Conservation (phyloP, 1,140 invertebrate species). For the Carcinoscorpius rotundicauda region DNA sequence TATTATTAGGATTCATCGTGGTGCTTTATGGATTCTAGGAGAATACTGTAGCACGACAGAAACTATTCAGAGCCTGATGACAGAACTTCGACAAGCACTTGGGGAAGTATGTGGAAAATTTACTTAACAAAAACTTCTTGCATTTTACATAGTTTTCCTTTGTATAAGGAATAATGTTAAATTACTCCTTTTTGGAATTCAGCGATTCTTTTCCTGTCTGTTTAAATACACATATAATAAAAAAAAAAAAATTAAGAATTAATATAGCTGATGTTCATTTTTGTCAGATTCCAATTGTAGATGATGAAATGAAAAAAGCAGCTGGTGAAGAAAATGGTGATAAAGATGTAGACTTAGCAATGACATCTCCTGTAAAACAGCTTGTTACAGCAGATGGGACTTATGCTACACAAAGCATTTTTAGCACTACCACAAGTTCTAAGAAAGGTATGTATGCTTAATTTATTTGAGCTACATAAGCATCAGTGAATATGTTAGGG, state of each 20-base stretch:
- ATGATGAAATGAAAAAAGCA: conserved; percentile 62
- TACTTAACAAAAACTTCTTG: too few relatives aligned
- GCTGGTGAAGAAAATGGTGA: conserved; percentile 47
- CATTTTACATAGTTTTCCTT: too few relatives aligned
- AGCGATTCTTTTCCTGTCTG: neutral
- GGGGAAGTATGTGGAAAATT: conserved; percentile 47
- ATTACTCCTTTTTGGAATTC: too few relatives aligned
- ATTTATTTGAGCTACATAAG: neutral
- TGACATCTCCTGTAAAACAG: conserved; percentile 35
- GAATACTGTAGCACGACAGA: conserved; percentile 65
- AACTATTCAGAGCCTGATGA: conserved; percentile 68
- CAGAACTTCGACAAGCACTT: conserved; percentile 56
- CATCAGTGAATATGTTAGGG: too few relatives aligned
- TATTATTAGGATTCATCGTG: conserved; percentile 57
- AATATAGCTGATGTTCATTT: too few relatives aligned
- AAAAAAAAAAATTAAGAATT: too few relatives aligned
- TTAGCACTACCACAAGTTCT: conserved; percentile 52
- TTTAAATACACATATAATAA: neutral
- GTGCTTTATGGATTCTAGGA: conserved; percentile 94
- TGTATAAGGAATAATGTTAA: too few relatives aligned
- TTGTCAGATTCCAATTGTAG: conserved; percentile 65
- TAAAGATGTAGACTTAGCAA: conserved; percentile 28
- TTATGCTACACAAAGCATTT: conserved; percentile 95
- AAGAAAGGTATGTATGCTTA: conserved; percentile 36
- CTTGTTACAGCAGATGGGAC: conserved; percentile 96